Percentiles rank a stretch among this genome's conserved stretches.
phyloP scores from a whole-genome alignment of 2,888 invertebrate genomes.

The Alloplasta piceator region DNA sequence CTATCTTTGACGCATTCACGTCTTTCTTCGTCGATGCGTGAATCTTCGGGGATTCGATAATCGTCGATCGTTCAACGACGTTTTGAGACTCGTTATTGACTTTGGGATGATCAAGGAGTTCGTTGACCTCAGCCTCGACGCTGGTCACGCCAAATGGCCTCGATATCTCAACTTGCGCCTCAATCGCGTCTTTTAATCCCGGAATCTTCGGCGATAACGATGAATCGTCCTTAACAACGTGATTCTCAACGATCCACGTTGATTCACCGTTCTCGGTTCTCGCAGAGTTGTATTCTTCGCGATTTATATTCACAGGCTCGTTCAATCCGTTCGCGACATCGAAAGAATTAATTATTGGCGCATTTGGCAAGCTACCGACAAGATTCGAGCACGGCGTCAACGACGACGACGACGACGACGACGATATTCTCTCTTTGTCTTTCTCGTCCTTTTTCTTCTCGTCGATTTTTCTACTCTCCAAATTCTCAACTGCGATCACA shows the following conservation, averaged over 20 bases:
- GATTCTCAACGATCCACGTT: not conserved
- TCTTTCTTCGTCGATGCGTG: slow-evolving; percentile 12
- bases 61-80: slow-evolving; percentile 25
- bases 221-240: slow-evolving; percentile 7
- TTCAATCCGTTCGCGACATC: slow-evolving; percentile 22
- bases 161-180: slow-evolving; percentile 27
- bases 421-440: not conserved
- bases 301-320: slow-evolving; percentile 15
- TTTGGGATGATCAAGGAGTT: slow-evolving; percentile 17
- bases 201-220: slow-evolving; percentile 23
- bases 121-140: slow-evolving; percentile 28
- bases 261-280: slow-evolving; percentile 10
- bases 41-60: slow-evolving; percentile 38
- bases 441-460: slow-evolving; percentile 20
- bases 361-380: slow-evolving; percentile 72
- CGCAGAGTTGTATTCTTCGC: slow-evolving; percentile 16
- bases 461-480: slow-evolving; percentile 29
- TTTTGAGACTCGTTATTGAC: slow-evolving; percentile 23
- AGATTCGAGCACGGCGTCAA: slow-evolving; percentile 26
- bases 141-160: slow-evolving; percentile 22
- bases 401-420: slow-evolving; percentile 12
- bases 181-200: slow-evolving; percentile 9
- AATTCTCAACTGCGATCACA: not conserved
- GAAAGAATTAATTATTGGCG: slow-evolving; percentile 73
- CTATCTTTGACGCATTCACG: slow-evolving; percentile 14